phyloP scores from a whole-genome alignment of 2,113 vertebrate species.

The Poecile atricapillus region DNA sequence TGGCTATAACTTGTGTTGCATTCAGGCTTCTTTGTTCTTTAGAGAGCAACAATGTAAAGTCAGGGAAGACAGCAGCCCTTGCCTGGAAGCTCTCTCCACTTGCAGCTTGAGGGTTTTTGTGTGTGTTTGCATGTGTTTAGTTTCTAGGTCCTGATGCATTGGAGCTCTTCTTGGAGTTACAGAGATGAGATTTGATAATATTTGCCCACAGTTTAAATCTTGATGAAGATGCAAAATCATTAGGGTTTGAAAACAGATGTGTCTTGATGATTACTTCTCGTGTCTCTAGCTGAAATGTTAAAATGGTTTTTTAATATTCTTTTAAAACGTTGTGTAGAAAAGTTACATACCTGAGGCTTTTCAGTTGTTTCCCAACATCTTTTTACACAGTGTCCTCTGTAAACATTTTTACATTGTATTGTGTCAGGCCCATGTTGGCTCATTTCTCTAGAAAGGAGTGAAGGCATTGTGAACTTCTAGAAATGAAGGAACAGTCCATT shows the following conservation, averaged over 20 bases:
- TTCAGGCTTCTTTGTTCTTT: background rate
- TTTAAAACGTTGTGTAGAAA: background rate
- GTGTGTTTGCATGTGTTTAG: fast-evolving
- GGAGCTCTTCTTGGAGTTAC: background rate
- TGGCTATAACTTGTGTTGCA: fast-evolving
- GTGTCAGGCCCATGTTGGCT: background rate
- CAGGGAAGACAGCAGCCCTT: background rate
- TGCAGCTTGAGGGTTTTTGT: background rate
- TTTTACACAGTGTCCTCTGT: background rate
- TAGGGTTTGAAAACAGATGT: background rate
- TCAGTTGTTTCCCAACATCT: background rate
- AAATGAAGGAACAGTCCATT: background rate
- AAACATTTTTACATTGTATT: background rate
- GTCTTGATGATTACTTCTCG: background rate
- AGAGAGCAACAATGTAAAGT: background rate
- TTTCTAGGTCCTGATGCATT: background rate
- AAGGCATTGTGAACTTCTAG: fast-evolving
- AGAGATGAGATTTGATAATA: background rate
- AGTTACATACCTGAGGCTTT: background rate
- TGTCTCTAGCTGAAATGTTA: background rate
- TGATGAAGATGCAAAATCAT: background rate
- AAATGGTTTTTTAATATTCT: background rate
- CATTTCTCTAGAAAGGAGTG: background rate
- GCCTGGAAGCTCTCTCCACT: background rate
- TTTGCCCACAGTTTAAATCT: background rate